A percentile compares a stretch with the other conserved stretches of the same genome.
These are phyloP conservation scores for Sebastiscus albofasciatus DNA, from an alignment of 2,797 vertebrate genomes.

Conservation along the genomic window DNA sequence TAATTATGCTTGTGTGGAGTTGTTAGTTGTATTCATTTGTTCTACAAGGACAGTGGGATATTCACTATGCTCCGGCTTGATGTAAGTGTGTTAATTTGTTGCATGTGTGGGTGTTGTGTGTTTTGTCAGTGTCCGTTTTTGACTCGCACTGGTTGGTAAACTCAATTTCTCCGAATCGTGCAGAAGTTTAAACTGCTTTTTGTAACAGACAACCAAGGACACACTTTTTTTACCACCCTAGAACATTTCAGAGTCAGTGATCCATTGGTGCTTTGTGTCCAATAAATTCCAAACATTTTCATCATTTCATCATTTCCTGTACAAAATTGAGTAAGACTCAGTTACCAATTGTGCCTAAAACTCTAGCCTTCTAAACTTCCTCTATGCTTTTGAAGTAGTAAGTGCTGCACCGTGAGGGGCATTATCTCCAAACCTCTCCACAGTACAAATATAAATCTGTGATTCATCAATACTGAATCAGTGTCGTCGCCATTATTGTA, in stretches of 20 bases:
- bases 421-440: not conserved
- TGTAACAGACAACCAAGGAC: not conserved
- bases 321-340: not conserved
- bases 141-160: not conserved
- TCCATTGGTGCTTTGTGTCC: not conserved
- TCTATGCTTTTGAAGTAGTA: not conserved
- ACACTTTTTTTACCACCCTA: not conserved
- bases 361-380: not conserved
- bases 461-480: slow-evolving; percentile 11
- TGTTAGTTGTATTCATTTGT: slow-evolving; percentile 53
- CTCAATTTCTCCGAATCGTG: not conserved
- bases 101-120: not conserved
- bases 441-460: not conserved
- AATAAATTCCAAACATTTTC: not conserved
- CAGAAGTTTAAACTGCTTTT: not conserved
- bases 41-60: slow-evolving; percentile 27
- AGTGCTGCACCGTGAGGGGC: not conserved
- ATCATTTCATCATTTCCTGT: not conserved
- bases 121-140: slow-evolving; percentile 1
- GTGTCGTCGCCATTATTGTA: not conserved
- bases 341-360: not conserved
- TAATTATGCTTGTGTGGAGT: slow-evolving; percentile 61
- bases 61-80: slow-evolving; percentile 31
- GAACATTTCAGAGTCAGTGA: not conserved
- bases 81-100: slow-evolving; percentile 18